phyloP scores from a whole-genome alignment of 2,888 invertebrate species.

The Teleiodes luculella region DNA sequence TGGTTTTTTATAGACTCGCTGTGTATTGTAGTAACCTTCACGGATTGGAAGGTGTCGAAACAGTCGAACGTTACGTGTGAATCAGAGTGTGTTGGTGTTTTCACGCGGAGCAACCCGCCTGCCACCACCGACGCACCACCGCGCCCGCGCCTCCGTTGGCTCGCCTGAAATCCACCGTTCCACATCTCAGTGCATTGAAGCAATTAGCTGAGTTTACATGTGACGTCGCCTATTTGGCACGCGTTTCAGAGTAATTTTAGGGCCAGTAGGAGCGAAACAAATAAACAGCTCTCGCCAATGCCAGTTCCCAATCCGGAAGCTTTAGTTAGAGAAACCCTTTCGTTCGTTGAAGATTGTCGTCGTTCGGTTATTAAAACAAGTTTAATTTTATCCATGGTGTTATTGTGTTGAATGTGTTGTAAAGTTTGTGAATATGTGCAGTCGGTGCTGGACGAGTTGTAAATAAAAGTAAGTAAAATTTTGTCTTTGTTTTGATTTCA shows the following conservation, averaged over 20 bases:
- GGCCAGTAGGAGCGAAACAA: slow-evolving; percentile 13
- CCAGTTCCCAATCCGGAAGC: slow-evolving; percentile 8
- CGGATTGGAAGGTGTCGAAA: slow-evolving; percentile 60
- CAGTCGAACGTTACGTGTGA: slow-evolving; percentile 56
- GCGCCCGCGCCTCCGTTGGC: background rate
- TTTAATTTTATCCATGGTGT: background rate
- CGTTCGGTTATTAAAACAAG: background rate
- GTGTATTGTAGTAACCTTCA: slow-evolving; percentile 50
- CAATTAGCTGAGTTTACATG: slow-evolving; percentile 55
- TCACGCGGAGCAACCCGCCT: slow-evolving; percentile 37
- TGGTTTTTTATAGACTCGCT: slow-evolving; percentile 17
- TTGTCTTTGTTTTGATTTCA: no score
- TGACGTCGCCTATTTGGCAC: slow-evolving; percentile 52
- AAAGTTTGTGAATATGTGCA: background rate
- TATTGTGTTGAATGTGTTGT: no score
- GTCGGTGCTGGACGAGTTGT: background rate
- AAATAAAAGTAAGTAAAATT: no score
- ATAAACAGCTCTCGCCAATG: slow-evolving; percentile 3
- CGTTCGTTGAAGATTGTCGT: no score
- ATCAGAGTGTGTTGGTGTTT: slow-evolving; percentile 59
- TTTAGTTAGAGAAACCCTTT: background rate
- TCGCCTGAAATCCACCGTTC: slow-evolving; percentile 60
- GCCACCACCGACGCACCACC: background rate
- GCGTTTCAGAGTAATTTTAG: slow-evolving; percentile 18
- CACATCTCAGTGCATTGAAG: slow-evolving; percentile 50